phyloP scores from a whole-genome alignment of 2,888 invertebrate genomes.

The Parnassius smintheus region DNA sequence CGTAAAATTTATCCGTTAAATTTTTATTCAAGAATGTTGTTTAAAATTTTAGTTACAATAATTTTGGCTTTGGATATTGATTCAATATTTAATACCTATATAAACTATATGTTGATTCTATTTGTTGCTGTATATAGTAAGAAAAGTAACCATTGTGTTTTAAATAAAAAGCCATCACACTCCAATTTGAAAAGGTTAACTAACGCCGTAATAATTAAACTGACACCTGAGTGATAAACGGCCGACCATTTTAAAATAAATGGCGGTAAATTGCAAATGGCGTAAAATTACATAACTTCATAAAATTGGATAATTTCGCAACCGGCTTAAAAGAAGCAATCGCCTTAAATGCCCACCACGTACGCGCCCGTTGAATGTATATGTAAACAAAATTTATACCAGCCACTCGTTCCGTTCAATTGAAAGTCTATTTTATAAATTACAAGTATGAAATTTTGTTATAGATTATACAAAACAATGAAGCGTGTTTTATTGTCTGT shows the following conservation, averaged over 20 bases:
- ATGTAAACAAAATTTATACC: constrained; percentile 22
- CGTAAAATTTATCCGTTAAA: no score
- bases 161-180: no score
- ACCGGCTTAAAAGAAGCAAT: constrained; percentile 4
- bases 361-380: not conserved
- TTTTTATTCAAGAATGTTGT: no score
- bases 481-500: not conserved
- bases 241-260: constrained; percentile 9
- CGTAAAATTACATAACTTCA: constrained; percentile 17
- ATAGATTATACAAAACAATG: not conserved
- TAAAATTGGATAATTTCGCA: constrained; percentile 21
- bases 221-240: constrained; percentile 6
- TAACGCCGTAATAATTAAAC: constrained; percentile 1
- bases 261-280: constrained; percentile 13
- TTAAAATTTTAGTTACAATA: no score
- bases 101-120: no score
- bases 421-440: constrained; percentile 19
- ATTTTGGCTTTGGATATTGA: no score
- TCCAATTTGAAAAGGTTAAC: no score
- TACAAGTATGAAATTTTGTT: not conserved
- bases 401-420: constrained; percentile 14
- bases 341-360: constrained; percentile 15
- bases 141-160: no score
- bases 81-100: no score
- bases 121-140: no score